A percentile compares a stretch with the other conserved stretches of the same genome.
These are phyloP conservation scores for Bufo gargarizans DNA, from an alignment of 2,113 vertebrate species.

Conservation along the genomic window DNA sequence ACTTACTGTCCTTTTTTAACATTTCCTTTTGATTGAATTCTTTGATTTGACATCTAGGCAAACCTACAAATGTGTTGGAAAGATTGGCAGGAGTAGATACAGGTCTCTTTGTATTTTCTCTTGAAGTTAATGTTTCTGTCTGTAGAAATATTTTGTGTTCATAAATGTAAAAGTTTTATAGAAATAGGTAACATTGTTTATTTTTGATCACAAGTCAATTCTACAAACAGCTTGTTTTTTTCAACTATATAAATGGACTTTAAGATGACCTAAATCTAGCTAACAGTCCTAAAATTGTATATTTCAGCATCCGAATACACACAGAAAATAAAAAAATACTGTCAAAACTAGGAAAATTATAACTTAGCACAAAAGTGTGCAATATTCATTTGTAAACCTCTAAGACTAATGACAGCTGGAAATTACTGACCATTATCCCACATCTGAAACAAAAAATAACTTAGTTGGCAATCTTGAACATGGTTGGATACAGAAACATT, in stretches of 20 bases:
- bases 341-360: background rate
- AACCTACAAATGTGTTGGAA: background rate
- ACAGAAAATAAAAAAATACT: background rate
- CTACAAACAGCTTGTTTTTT: background rate
- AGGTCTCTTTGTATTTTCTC: background rate
- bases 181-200: background rate
- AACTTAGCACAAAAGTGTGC: background rate
- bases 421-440: background rate
- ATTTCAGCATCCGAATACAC: background rate
- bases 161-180: slow-evolving; percentile 7
- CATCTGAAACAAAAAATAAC: background rate
- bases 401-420: background rate
- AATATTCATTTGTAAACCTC: background rate
- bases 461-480: background rate
- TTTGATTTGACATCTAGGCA: background rate
- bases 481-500: background rate
- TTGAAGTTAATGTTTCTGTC: background rate
- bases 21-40: background rate
- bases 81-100: background rate
- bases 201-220: background rate
- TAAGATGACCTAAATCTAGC: slow-evolving; percentile 3
- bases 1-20: background rate
- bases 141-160: background rate
- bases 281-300: background rate
- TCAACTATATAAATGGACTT: background rate